phyloP scores from a whole-genome alignment of 2,888 invertebrate species.

The Drosophila hamatofila region DNA sequence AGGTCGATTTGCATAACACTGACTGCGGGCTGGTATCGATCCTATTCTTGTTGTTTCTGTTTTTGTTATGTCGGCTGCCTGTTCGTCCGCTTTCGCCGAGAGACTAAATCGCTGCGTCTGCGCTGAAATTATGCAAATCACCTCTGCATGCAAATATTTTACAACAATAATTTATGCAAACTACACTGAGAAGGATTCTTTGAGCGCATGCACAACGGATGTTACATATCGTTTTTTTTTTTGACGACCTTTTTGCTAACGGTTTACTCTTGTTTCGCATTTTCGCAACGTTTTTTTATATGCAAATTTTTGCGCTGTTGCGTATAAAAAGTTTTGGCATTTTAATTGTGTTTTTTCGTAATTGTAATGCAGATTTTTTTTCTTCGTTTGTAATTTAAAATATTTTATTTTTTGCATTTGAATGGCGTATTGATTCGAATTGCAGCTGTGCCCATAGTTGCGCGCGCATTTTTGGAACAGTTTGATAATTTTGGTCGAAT shows the following conservation, averaged over 20 bases:
- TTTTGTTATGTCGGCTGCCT: slow-evolving; percentile 7
- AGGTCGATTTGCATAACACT: slow-evolving; percentile 84
- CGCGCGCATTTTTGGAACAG: slow-evolving; percentile 50
- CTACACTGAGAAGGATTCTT: slow-evolving; percentile 51
- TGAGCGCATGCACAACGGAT: slow-evolving; percentile 63
- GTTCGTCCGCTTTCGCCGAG: slow-evolving; percentile 31
- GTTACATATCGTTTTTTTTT: slow-evolving; percentile 60
- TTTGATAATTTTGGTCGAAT: slow-evolving; percentile 21
- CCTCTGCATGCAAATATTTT: slow-evolving; percentile 61
- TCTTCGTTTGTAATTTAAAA: slow-evolving; percentile 67
- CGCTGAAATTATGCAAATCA: slow-evolving; percentile 83
- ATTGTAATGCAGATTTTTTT: slow-evolving; percentile 83
- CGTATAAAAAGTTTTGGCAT: slow-evolving; percentile 58
- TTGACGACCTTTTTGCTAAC: slow-evolving; percentile 42
- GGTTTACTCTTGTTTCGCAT: slow-evolving; percentile 60
- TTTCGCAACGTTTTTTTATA: slow-evolving; percentile 68
- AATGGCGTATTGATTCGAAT: slow-evolving; percentile 53
- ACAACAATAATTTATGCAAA: slow-evolving; percentile 81
- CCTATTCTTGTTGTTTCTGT: slow-evolving; percentile 9
- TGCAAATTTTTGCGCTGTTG: slow-evolving; percentile 66
- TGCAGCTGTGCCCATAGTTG: slow-evolving; percentile 65
- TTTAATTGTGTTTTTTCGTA: slow-evolving; percentile 73
- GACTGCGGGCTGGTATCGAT: slow-evolving; percentile 59
- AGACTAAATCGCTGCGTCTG: slow-evolving; percentile 33
- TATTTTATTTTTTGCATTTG: slow-evolving; percentile 71